phyloP scores from a whole-genome alignment of 2,113 vertebrate species.

The Penelope pileata region DNA sequence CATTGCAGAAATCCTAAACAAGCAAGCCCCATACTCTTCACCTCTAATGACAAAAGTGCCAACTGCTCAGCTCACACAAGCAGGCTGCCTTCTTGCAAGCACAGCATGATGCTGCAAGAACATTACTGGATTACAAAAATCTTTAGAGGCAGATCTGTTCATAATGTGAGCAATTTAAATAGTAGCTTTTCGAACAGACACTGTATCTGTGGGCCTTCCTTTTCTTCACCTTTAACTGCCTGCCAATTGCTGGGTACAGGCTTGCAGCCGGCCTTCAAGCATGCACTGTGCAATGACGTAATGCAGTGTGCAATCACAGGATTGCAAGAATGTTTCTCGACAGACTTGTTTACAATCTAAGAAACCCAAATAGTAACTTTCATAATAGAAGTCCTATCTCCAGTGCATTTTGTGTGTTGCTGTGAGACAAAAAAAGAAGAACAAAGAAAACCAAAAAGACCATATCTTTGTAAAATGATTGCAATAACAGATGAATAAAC shows the following conservation, averaged over 20 bases:
- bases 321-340: conserved; percentile 39
- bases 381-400: conserved; percentile 48
- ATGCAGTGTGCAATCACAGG: not conserved
- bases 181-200: conserved; percentile 29
- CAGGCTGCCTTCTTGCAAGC: not conserved
- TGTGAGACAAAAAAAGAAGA: conserved; percentile 66
- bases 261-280: not conserved
- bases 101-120: not conserved
- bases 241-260: not conserved
- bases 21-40: not conserved
- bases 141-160: not conserved
- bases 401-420: conserved; percentile 46
- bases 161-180: not conserved
- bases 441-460: conserved; percentile 32
- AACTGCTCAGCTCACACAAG: not conserved
- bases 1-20: not conserved
- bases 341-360: conserved; percentile 39
- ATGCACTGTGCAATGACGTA: not conserved
- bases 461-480: conserved; percentile 49
- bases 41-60: not conserved
- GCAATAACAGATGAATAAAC: conserved; percentile 81
- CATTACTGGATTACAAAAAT: not conserved
- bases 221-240: not conserved
- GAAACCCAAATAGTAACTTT: conserved; percentile 60
- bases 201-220: not conserved